Conservation (phyloP, 2,888 invertebrate genomes). For the Adineta ricciae region DNA sequence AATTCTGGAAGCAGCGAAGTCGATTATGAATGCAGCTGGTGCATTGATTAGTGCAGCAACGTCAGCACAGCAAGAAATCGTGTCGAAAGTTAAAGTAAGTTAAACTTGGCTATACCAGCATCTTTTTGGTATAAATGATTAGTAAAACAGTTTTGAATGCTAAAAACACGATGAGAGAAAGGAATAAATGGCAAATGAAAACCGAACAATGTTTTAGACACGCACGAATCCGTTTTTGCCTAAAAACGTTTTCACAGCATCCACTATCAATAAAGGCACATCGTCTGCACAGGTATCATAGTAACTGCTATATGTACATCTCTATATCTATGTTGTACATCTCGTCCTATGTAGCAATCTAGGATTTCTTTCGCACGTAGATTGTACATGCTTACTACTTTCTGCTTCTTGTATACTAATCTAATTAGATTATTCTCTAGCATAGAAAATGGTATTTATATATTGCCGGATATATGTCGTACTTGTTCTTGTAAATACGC, state of each 20-base stretch:
- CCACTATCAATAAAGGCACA: background rate
- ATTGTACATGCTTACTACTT: background rate
- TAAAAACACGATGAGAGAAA: background rate
- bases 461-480: no score
- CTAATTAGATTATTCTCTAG: background rate
- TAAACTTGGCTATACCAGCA: background rate
- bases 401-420: background rate
- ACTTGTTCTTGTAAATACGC: no score
- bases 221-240: constrained; percentile 17
- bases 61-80: constrained; percentile 87
- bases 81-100: constrained; percentile 69
- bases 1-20: constrained; percentile 93
- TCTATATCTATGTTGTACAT: background rate
- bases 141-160: background rate
- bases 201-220: background rate
- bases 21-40: constrained; percentile 89
- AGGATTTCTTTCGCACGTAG: background rate
- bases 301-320: background rate
- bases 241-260: background rate
- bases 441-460: background rate
- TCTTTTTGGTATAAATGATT: background rate
- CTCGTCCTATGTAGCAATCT: background rate
- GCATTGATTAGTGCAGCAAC: constrained; percentile 90
- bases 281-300: constrained; percentile 12
- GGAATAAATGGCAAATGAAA: background rate